phyloP scores from a whole-genome alignment of 2,797 vertebrate genomes.

The Acanthurus lineatus region DNA sequence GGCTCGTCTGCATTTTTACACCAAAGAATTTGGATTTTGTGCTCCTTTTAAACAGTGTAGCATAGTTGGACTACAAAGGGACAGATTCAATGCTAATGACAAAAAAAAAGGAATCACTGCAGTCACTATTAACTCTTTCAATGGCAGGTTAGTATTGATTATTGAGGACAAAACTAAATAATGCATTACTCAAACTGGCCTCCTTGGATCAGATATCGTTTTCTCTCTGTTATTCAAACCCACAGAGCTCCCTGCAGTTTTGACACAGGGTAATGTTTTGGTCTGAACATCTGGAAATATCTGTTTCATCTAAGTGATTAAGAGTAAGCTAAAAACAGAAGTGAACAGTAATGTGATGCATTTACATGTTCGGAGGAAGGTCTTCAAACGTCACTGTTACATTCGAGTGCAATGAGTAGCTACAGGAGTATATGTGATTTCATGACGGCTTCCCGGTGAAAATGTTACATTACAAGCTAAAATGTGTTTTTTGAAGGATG shows the following conservation, averaged over 20 bases:
- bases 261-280: conserved; percentile 8
- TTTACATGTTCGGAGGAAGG: conserved; percentile 24
- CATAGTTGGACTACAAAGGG: not conserved
- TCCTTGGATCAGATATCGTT: not conserved
- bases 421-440: conserved; percentile 15
- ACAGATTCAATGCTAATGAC: not conserved
- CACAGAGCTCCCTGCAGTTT: not conserved
- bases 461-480: conserved; percentile 14
- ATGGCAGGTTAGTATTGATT: not conserved
- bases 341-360: conserved; percentile 60
- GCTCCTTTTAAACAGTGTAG: not conserved
- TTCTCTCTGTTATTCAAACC: not conserved
- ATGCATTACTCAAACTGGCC: not conserved
- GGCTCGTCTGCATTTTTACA: not conserved
- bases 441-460: conserved; percentile 14
- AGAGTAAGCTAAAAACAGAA: conserved; percentile 45
- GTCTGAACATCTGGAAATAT: conserved; percentile 28
- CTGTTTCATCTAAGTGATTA: not conserved
- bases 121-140: not conserved
- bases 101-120: not conserved
- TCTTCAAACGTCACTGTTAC: conserved; percentile 41
- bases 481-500: conserved; percentile 29
- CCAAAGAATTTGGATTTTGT: not conserved
- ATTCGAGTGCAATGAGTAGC: conserved; percentile 54
- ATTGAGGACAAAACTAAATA: not conserved